Evolutionary conservation across 2,888 invertebrate genomes (phyloP), one percentile per base, ranked within the genome.

Genomic region (Linnaemya vulpina): DNA sequence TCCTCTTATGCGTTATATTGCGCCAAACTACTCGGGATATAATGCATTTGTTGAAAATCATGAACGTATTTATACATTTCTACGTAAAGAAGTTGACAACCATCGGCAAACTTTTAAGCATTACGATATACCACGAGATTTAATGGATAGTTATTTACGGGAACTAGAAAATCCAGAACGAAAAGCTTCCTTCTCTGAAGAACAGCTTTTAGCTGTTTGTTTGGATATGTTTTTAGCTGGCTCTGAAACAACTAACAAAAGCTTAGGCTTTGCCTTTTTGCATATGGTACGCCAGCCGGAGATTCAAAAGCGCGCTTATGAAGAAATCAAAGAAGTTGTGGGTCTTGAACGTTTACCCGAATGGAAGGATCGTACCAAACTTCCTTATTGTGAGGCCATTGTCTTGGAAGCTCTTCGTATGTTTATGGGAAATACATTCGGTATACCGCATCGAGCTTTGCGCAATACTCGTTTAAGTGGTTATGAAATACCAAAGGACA

Each of bases 141-240:
- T 97, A 40, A 97, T 97, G 95, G 97, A 97, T 89, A 95, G 95
- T 1, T 97, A 97, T 89, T 92, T 97, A 71, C 94, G 95, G 88
- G 94, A 95, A 83, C 91, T 97, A 84, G 93, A 94, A 62, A 94
- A 95, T 4, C 92, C 94, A 20, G 94, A 94, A 83, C 94, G 94
- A 74, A 93, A 93, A 3, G 91, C 93, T 0, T 94, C 94, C 3
- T 95, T 95, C 90, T 93, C 94, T 87, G 97, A 97, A 90, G 94
- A 94, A 10, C 97, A 97, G 88, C 92, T 97, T 71, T 91, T 97
- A 78, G 96, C 96, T 0, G 95, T 96, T 88, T 96, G 97, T 88
- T 93, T 97, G 94, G 97, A 97, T 88, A 94, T 97, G 94, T 97
- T 97, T 88, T 95, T 97, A 94, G 97, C 97, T 25, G 97, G 97